Base-by-base conservation (phyloP, 2,888 invertebrate species). In the Silvanus unidentatus region DNA sequence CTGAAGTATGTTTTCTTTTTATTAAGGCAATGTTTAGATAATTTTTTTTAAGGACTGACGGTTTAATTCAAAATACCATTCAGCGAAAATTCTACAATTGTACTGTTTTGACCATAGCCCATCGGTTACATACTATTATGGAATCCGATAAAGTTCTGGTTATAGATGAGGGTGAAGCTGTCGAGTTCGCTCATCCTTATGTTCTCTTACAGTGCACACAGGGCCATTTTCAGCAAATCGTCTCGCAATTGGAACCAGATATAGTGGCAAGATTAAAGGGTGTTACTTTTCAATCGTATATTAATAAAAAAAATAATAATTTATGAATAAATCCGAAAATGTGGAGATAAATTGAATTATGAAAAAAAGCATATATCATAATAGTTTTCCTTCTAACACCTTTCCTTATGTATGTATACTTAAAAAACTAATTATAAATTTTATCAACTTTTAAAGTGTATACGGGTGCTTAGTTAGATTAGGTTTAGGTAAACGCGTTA, bases 61-160 rank as follows among this genome's bases (percentile, higher is more conserved):
- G 77, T 1, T 67, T 88, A 15, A 88, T 89, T 51, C 88, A 89
- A 63, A 75, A 74, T 27, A 86, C 87, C 1, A 88, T 89, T 48
- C 73, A 86, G 47, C 75, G 72, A 39, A 86, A 86, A 64, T 89
- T 88, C 62, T 76, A 75, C 1, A 74, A 79, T 12, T 88, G 87
- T 64, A 88, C 88, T 0, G 88, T 90, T 14, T 75, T 90, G 27
- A 89, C 88, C 1, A 84, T 90, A 39, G 89, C 89, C 28, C 89
- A 90, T 70, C 77, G 90, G 16, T 39, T 51, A 9, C 43, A 48
- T 12, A 51, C 51, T 6, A 49, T 51, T 6, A 51, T 51, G 44
- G 89, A 91, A 69, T 86, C 85, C 0, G 86, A 89, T 71, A 79
- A 81, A 70, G 83, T 89, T 44, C 65, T 89, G 54, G 88, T 89